Percentiles rank a stretch among this genome's conserved stretches.
These are phyloP conservation scores for Ptychobarbus kaznakovi DNA, from an alignment of 2,797 vertebrate species.

Conservation along the genomic window DNA sequence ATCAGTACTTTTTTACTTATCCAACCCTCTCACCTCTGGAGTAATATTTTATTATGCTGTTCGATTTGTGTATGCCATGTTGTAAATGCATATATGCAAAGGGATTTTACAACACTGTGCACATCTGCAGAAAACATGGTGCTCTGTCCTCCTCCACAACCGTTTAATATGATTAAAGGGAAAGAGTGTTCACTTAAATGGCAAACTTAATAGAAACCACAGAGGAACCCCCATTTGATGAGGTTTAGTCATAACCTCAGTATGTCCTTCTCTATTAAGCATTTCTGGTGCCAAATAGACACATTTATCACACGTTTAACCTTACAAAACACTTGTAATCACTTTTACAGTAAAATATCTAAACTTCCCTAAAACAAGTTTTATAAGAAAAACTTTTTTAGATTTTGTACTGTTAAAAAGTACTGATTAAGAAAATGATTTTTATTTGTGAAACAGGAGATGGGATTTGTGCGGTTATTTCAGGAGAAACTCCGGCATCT, in stretches of 20 bases:
- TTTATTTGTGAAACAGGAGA: background rate
- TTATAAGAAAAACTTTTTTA: background rate
- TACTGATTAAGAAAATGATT: background rate
- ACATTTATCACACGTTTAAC: slow-evolving; percentile 17
- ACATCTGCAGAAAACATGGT: slow-evolving; percentile 63
- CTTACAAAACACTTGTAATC: background rate
- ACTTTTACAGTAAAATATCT: background rate
- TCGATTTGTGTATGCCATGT: background rate
- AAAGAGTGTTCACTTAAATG: slow-evolving; percentile 52
- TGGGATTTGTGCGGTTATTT: background rate
- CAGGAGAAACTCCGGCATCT: background rate
- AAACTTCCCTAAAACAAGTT: background rate
- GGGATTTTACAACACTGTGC: slow-evolving; percentile 30
- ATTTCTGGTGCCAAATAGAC: background rate
- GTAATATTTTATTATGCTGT: no score
- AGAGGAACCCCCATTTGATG: slow-evolving; percentile 61
- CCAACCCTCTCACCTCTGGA: background rate
- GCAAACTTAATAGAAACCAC: slow-evolving; percentile 47
- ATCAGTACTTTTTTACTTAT: no score
- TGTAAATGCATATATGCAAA: slow-evolving; percentile 51
- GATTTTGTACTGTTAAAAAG: background rate
- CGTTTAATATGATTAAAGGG: slow-evolving; percentile 60
- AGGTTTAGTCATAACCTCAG: slow-evolving; percentile 58
- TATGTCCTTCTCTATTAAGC: slow-evolving; percentile 33
- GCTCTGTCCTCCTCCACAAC: slow-evolving; percentile 49